A percentile compares a stretch with the other conserved stretches of the same genome.
Conservation (phyloP, 2,113 vertebrate species). For the Callipepla squamata region DNA sequence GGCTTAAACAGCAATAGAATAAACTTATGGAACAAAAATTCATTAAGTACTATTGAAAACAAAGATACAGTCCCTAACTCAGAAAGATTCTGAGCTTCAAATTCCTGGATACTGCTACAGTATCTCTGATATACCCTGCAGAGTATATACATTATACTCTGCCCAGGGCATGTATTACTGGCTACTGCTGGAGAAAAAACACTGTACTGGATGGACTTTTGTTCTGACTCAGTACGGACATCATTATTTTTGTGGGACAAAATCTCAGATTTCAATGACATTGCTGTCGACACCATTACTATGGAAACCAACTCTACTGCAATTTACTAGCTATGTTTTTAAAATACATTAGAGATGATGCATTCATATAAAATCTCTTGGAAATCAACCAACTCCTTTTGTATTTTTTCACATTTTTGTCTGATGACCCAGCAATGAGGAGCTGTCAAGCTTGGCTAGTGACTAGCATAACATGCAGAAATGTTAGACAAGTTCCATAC, state of each 20-base stretch:
- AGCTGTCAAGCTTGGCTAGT: constrained; percentile 18
- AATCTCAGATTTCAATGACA: neutral
- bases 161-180: neutral
- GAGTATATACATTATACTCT: neutral
- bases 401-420: constrained; percentile 13
- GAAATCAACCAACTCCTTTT: neutral
- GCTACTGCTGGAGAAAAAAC: neutral
- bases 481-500: neutral
- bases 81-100: neutral
- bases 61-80: neutral
- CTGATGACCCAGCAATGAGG: constrained; percentile 17
- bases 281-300: neutral
- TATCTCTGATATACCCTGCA: neutral
- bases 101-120: neutral
- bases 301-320: constrained; percentile 30
- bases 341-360: constrained; percentile 19
- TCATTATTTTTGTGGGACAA: neutral
- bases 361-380: constrained; percentile 1
- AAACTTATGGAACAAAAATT: neutral
- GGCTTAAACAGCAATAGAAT: neutral
- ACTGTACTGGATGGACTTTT: neutral
- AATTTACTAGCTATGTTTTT: neutral
- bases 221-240: neutral
- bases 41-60: neutral
- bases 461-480: neutral